A percentile compares a stretch with the other conserved stretches of the same genome.
Conservation (phyloP, 2,113 vertebrate species). For the Panurus biarmicus region DNA sequence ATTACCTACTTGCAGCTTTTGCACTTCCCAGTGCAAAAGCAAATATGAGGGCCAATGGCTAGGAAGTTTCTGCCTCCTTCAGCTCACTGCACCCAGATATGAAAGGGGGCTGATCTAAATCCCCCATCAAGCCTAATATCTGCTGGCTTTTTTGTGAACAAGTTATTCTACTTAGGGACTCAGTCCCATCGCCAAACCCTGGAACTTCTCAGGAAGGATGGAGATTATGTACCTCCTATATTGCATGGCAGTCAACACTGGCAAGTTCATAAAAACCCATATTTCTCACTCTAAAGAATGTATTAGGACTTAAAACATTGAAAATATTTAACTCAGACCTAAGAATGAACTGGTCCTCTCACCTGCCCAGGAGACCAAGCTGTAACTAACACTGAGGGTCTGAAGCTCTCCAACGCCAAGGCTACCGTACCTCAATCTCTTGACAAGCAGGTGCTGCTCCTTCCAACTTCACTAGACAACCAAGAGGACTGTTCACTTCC, state of each 20-base stretch:
- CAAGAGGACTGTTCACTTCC: not conserved
- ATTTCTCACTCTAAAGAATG: not conserved
- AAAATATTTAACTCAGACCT: not conserved
- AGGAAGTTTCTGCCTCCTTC: not conserved
- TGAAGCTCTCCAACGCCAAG: rapidly evolving
- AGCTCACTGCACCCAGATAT: not conserved
- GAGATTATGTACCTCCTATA: not conserved
- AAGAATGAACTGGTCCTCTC: not conserved
- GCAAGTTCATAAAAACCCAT: not conserved
- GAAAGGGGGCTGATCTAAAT: not conserved
- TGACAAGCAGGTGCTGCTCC: not conserved
- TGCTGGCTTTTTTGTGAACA: not conserved
- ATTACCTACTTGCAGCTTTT: not conserved
- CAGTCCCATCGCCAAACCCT: not conserved
- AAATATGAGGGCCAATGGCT: not conserved
- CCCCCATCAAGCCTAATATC: not conserved
- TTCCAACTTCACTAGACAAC: not conserved
- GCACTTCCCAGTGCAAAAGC: not conserved
- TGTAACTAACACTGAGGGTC: not conserved
- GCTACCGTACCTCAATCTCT: not conserved
- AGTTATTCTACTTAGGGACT: not conserved
- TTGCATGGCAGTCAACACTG: not conserved
- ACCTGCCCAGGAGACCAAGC: not conserved
- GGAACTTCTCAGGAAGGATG: not conserved
- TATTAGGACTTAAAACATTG: not conserved